phyloP scores from a whole-genome alignment of 1,140 invertebrate genomes.

The Drosophila littoralis region DNA sequence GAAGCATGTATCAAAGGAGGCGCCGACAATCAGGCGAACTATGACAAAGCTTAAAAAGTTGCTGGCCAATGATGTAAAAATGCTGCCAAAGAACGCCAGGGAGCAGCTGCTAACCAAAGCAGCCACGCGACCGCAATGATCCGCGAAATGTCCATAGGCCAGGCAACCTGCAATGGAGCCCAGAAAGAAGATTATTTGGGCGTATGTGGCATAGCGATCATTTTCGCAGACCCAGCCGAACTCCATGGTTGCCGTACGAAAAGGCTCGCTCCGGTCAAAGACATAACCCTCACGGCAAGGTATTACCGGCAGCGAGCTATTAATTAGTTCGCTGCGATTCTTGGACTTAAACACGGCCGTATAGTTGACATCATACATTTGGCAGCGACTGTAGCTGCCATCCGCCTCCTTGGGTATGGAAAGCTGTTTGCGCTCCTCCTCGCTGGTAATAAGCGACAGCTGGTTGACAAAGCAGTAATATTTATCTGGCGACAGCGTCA shows the following conservation, averaged over 20 bases:
- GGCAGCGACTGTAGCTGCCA: conserved; percentile 86
- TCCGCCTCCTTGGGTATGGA: conserved; percentile 87
- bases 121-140: conserved; percentile 91
- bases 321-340: conserved; percentile 82
- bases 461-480: conserved; percentile 91
- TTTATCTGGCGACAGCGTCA: conserved; percentile 90
- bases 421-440: conserved; percentile 71
- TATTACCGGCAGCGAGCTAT: conserved; percentile 87
- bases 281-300: conserved; percentile 89
- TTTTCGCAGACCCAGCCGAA: conserved; percentile 93
- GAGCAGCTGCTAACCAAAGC: conserved; percentile 91
- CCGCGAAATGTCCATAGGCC: conserved; percentile 92
- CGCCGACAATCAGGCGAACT: conserved; percentile 91
- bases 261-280: conserved; percentile 89
- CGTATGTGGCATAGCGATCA: conserved; percentile 88
- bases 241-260: conserved; percentile 90
- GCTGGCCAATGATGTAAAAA: conserved; percentile 88
- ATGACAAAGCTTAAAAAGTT: conserved; percentile 89
- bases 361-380: conserved; percentile 90
- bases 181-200: conserved; percentile 92
- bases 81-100: conserved; percentile 89
- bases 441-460: conserved; percentile 70
- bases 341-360: conserved; percentile 84
- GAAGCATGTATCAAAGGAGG: conserved; percentile 94
- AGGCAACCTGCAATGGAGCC: conserved; percentile 93